A percentile compares a stretch with the other conserved stretches of the same genome.
These are phyloP conservation scores for Eudyptes chrysolophus DNA, from an alignment of 2,113 vertebrate species.

Conservation along the genomic window DNA sequence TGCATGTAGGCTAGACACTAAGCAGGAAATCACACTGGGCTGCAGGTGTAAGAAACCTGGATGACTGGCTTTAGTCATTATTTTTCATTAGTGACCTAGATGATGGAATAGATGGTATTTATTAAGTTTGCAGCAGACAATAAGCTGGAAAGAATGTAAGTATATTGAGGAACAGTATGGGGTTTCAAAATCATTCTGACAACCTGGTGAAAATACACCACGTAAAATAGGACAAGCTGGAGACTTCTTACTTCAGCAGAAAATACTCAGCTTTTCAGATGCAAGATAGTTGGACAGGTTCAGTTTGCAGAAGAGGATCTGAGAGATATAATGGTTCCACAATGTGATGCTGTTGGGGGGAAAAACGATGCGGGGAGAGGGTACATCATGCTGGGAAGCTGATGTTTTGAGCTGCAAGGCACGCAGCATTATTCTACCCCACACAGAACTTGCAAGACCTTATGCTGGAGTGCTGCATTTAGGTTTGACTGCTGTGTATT, in stretches of 20 bases:
- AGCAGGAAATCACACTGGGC: neutral
- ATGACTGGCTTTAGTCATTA: neutral
- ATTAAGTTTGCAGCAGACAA: neutral
- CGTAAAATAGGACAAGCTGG: neutral
- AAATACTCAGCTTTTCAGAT: neutral
- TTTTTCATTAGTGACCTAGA: neutral
- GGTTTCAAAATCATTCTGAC: neutral
- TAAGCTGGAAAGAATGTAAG: neutral
- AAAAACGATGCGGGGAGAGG: too few relatives aligned
- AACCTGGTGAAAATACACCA: neutral
- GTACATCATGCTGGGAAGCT: neutral
- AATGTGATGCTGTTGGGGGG: neutral
- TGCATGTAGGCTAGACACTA: neutral
- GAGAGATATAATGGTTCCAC: neutral
- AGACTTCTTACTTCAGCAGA: neutral
- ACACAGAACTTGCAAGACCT: neutral
- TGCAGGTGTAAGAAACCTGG: neutral
- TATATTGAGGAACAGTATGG: neutral
- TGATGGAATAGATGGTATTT: neutral
- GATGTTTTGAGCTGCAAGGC: neutral
- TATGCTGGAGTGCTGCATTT: neutral
- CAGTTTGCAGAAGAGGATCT: neutral
- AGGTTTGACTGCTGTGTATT: neutral
- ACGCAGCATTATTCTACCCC: neutral
- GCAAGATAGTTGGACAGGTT: neutral